Base-by-base conservation (phyloP, 35 echinoderm and acorn worm genomes). In the Lytechinus pictus region DNA sequence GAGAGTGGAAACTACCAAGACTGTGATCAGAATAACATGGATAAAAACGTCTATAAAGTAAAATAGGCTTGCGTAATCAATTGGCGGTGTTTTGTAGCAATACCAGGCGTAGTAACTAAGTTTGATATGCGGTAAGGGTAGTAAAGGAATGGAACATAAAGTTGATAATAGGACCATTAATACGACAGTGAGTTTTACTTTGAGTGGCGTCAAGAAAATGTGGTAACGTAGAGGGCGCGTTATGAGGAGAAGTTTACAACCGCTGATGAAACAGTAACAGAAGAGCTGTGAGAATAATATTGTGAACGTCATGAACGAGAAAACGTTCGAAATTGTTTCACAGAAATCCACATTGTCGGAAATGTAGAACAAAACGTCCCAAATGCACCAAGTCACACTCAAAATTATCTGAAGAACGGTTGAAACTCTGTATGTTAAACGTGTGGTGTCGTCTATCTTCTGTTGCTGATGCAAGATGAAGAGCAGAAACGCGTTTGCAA, bases 201-300 rank as follows among this genome's bases (percentile, higher is more conserved):
- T 79, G 21, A 79, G 7, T 14, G 66, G 66, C 66, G 66, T 79
- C n/a, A 79, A 16, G n/a, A 79, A 79, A 5, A 79, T 79, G 66
- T 79, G 66, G n/a, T 79, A 79, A 79, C 66, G 66, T 8, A 79
- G 66, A 79, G 66, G 66, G 21, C 66, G 66, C 3, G 66, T 79
- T 19, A 79, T 79, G 21, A 79, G 66, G 16, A 79, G 19, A 24
- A 79, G 66, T 24, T 79, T 79, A 24, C 66, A 79, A 6, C 8
- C n/a, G 66, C 66, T 79, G 66, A 79, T 79, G 66, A 79, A 79
- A 79, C 66, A 79, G 66, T 79, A 79, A n/a, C 66, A 79, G 66
- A 79, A 79, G 7, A 79, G 19, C 14, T n/a, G 66, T 79, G 66
- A 19, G n/a, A 24, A 79, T 79, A 79, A 79, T 24, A 79, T 6